Evolutionary conservation across 2,113 vertebrate species (phyloP).

Genomic region (Epinephelus moara): DNA sequence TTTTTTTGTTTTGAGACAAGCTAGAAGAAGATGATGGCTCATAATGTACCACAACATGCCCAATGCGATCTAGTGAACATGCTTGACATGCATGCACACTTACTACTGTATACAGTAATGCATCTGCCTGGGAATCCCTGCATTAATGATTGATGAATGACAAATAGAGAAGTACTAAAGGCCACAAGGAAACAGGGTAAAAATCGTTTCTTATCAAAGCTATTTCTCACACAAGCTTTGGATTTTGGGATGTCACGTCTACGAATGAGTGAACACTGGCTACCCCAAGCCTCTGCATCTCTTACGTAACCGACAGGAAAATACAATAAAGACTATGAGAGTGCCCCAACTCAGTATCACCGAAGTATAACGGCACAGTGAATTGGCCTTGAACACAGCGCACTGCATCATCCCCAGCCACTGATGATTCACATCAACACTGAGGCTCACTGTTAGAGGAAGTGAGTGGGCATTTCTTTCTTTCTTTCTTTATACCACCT

Average conservation of each 20-base stretch:
- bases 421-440: slow-evolving; percentile 52
- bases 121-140: not conserved
- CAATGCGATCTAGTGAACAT: not conserved
- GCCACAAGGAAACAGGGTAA: not conserved
- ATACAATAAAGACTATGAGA: slow-evolving; percentile 51
- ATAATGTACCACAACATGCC: slow-evolving; percentile 1
- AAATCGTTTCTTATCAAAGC: not conserved
- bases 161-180: not conserved
- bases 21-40: not conserved
- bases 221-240: slow-evolving; percentile 16
- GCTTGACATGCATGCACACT: not conserved
- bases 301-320: slow-evolving; percentile 59
- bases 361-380: slow-evolving; percentile 25
- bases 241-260: slow-evolving; percentile 12
- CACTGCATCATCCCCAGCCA: slow-evolving; percentile 25
- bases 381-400: slow-evolving; percentile 35
- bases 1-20: not conserved
- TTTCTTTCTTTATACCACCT: slow-evolving; percentile 27
- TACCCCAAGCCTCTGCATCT: slow-evolving; percentile 32
- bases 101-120: not conserved
- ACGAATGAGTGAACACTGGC: slow-evolving; percentile 32
- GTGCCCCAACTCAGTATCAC: slow-evolving; percentile 11
- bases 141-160: not conserved
- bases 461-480: slow-evolving; percentile 34
- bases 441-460: slow-evolving; percentile 44